phyloP scores from a whole-genome alignment of 2,797 vertebrate species.

The Centroberyx gerrardi region DNA sequence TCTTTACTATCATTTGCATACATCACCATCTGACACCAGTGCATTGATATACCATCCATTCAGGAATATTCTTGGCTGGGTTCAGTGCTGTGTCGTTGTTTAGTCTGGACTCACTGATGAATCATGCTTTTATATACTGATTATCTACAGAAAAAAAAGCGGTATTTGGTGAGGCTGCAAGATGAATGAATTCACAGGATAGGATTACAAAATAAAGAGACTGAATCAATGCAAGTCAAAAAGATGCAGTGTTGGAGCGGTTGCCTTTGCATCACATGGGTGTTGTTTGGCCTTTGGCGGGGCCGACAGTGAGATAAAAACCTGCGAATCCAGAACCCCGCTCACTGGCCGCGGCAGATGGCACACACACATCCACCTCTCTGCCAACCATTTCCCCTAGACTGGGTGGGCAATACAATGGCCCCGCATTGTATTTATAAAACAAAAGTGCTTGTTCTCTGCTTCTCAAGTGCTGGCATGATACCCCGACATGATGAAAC shows the following conservation, averaged over 20 bases:
- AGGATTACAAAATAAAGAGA: background rate
- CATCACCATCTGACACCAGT: slow-evolving; percentile 59
- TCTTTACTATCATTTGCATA: slow-evolving; percentile 54
- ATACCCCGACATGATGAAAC: slow-evolving; percentile 11
- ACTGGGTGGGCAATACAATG: slow-evolving; percentile 14
- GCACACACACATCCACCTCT: background rate
- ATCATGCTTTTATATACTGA: background rate
- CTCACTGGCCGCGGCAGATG: slow-evolving; percentile 37
- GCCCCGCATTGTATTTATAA: slow-evolving; percentile 22
- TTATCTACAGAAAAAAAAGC: no score
- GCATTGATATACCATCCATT: slow-evolving; percentile 16
- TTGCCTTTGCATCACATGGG: background rate
- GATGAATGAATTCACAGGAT: no score
- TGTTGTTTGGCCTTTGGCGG: background rate
- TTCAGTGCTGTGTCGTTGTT: background rate
- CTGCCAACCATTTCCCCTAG: background rate
- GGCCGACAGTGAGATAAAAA: slow-evolving; percentile 14
- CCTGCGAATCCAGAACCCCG: slow-evolving; percentile 5
- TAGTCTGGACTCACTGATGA: background rate
- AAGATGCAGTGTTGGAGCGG: background rate
- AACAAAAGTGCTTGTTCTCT: slow-evolving; percentile 32
- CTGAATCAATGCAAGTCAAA: slow-evolving; percentile 2
- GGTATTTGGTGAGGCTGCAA: no score
- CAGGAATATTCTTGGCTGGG: background rate
- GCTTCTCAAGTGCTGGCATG: slow-evolving; percentile 34